A percentile compares a stretch with the other conserved stretches of the same genome.
These are phyloP conservation scores for Patella pellucida DNA, from an alignment of 2,888 invertebrate species.

Conservation along the genomic window DNA sequence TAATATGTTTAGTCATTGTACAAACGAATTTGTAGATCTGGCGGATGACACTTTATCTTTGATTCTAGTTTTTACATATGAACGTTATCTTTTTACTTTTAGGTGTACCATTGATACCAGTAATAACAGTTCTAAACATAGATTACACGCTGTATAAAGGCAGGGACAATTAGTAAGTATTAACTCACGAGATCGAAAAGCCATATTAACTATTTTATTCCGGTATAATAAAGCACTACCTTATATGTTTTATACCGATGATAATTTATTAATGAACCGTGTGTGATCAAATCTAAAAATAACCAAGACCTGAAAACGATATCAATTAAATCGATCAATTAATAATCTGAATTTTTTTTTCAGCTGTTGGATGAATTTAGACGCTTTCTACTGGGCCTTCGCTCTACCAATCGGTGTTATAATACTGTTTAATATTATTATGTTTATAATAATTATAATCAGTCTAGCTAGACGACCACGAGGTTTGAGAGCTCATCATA, in stretches of 20 bases:
- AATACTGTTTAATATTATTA: slow-evolving; percentile 55
- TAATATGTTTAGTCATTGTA: too few species aligned
- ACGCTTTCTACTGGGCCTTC: slow-evolving; percentile 64
- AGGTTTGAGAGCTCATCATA: slow-evolving; percentile 73
- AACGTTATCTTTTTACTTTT: slow-evolving; percentile 24
- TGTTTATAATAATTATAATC: slow-evolving; percentile 60
- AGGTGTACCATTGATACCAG: slow-evolving; percentile 60
- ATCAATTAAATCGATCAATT: too few species aligned
- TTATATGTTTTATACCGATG: too few species aligned
- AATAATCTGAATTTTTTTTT: slow-evolving; percentile 22
- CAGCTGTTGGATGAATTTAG: slow-evolving; percentile 66
- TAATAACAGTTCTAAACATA: slow-evolving; percentile 51
- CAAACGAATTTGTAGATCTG: too few species aligned
- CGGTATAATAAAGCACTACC: too few species aligned
- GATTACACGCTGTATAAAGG: slow-evolving; percentile 61
- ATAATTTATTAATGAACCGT: too few species aligned
- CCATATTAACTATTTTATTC: too few species aligned
- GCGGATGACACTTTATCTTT: too few species aligned
- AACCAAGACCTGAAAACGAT: too few species aligned
- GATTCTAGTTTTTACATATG: too few species aligned
- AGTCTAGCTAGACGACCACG: slow-evolving; percentile 57
- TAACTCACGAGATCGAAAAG: too few species aligned
- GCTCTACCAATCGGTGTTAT: slow-evolving; percentile 62
- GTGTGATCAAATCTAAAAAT: too few species aligned
- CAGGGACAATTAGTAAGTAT: slow-evolving; percentile 56